Evolutionary conservation across 53 echinoderm and acorn worm genomes (phyloP), one percentile per base, ranked within the genome.

Genomic region (Apostichopus leukothele): DNA sequence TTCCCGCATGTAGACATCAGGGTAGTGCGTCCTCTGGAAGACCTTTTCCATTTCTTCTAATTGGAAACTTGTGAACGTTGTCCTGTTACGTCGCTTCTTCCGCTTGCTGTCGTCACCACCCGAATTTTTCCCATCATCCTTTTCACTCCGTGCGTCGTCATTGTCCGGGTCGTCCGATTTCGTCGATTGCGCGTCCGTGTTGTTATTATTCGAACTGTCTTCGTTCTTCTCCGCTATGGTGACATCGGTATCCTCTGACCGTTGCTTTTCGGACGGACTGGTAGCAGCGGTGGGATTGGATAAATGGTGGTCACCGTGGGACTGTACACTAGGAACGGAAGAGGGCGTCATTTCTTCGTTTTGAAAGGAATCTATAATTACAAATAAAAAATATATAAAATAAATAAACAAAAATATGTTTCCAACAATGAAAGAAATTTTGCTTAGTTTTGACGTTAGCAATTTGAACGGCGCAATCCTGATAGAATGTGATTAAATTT

Each of bases 41-140:
- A 98, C 98, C 75, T 93, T 92, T 59, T 98, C 98, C 98, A 98
- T 98, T 76, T 98, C 98, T 25, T 98, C 98, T 19, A 98, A 87
- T 67, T 98, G 98, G 89, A 96, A 98, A 75, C 98, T 98, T 7
- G 98, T 98, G 89, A 98, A 98, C 53, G 98, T 98, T 68, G 98
- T 98, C 79, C 98, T 83, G 84, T 98, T 98, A 12, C 98, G 84
- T 74, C 98, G 90, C 90, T 98, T 98, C 92, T 98, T 98, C 89
- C 98, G 88, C 87, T 98, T 98, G 52, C 90, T 93, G 78, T 91
- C 95, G 89, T 96, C 95, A 39, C 93, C 95, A 51, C 83, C 90
- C 27, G 86, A 81, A 57, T 86, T 93, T 80, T 96, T 94, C 71
- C 89, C 94, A 53, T 95, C 95, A 75, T 96, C 96, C 83, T 92